Base-by-base conservation (phyloP, 2,797 vertebrate species). In the Acanthurus leucopareius region DNA sequence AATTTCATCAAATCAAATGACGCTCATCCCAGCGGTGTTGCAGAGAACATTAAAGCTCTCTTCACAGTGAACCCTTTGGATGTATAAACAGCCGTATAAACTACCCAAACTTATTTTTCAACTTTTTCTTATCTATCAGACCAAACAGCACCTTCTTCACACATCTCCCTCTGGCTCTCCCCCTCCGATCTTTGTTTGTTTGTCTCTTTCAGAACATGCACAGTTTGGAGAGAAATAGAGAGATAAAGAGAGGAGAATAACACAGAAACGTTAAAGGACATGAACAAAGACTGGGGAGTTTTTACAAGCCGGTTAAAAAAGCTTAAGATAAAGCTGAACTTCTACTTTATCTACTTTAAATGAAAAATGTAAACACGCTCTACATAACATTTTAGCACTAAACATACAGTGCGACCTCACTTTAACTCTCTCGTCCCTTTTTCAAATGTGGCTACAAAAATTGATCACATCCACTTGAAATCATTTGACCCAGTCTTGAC, bases 111-210 rank as follows among this genome's bases (percentile, higher is more conserved):
- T 56, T 13, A 22, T 10, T 44, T 70, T 48, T 59, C 28, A 32
- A 32, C 28, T 32, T 32, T 51, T 59, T 35, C 10, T 65, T 58
- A 45, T 72, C 42, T 62, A 10, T 64, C 48, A 69, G 25, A 54
- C 19, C 78, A 68, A 68, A 75, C 52, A 53, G 2, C 40, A 6
- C 16, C 40, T 25, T 38, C 52, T 79, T 58, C 22, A 48, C 25
- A 35, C 47, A 42, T n/a, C 19, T 20, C 78, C 62, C 45, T 40
- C 54, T 17, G 25, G 19, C 44, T 68, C 61, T 25, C 67, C 54
- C 59, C 54, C 54, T 74, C 54, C 44, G 20, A 14, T 45, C 19
- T 19, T 5, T 73, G 73, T 82, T 83, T 78, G 63, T 63, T 57
- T 10, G 4, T 0, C 15, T 81, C 65, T 52, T 54, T 75, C 48